Evolutionary conservation across 2,888 invertebrate species (phyloP).

Genomic region (Ennomos fuscantarius): DNA sequence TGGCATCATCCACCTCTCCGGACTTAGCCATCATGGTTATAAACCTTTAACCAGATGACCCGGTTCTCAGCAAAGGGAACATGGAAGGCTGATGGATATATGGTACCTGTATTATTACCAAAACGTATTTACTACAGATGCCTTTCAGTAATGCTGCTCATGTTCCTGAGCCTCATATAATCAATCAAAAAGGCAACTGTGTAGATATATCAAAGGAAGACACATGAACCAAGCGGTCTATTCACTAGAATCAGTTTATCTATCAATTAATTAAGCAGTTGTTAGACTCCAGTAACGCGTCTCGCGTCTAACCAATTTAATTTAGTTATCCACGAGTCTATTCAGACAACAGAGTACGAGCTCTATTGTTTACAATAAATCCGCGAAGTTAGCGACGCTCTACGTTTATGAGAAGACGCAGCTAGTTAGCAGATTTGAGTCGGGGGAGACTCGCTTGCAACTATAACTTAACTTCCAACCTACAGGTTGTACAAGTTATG

Average conservation of each 20-base stretch:
- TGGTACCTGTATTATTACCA: no score
- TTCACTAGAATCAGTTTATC: conserved; percentile 17
- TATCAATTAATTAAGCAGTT: conserved; percentile 22
- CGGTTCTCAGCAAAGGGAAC: no score
- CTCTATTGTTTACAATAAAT: conserved; percentile 48
- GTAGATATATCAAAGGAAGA: conserved; percentile 15
- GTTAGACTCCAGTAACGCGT: conserved; percentile 15
- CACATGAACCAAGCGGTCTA: conserved; percentile 15
- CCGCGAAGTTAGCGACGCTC: conserved; percentile 42
- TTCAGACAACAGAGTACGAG: conserved; percentile 34
- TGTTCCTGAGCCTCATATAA: conserved; percentile 2
- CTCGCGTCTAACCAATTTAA: conserved; percentile 19
- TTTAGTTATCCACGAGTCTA: conserved; percentile 34
- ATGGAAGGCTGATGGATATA: no score
- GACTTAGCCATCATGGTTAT: no score
- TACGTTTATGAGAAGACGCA: conserved; percentile 53
- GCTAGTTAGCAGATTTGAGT: conserved; percentile 63
- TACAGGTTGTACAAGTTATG: conserved; percentile 52
- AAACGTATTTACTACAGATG: no score
- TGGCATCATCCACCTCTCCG: no score
- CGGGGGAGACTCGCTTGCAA: conserved; percentile 49
- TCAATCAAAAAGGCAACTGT: conserved; percentile 16
- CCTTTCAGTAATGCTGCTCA: conserved; percentile 4
- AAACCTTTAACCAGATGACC: no score
- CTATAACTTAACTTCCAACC: conserved; percentile 48